Evolutionary conservation across 1,140 invertebrate species (phyloP).

Genomic region (Papilio xuthus): DNA sequence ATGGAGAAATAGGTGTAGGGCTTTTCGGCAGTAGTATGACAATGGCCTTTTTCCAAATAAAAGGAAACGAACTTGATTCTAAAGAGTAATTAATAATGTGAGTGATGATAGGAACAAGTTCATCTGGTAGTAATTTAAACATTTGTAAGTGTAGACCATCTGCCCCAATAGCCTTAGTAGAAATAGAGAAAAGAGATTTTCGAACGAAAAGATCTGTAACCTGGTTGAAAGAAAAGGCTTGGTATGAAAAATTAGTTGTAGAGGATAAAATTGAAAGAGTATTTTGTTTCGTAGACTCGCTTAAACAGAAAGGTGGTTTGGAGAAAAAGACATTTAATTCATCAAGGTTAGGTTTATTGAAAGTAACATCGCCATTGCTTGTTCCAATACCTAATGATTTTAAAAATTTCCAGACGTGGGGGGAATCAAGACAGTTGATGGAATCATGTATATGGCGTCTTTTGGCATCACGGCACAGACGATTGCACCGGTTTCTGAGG

Average conservation of each 20-base stretch:
- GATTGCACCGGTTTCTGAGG: conserved; percentile 34
- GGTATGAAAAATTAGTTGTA: background rate
- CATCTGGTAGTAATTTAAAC: conserved; percentile 7
- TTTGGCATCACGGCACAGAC: conserved; percentile 35
- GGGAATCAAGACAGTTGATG: background rate
- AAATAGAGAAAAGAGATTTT: conserved; percentile 26
- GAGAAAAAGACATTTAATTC: conserved; percentile 2
- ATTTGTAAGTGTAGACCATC: conserved; percentile 29
- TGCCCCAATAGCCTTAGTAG: conserved; percentile 21
- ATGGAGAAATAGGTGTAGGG: background rate
- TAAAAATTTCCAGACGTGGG: conserved; percentile 36
- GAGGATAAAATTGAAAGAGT: background rate
- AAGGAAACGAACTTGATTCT: conserved; percentile 14
- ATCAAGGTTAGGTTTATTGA: background rate
- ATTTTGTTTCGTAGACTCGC: background rate
- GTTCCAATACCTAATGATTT: conserved; percentile 30
- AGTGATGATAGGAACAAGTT: conserved; percentile 28
- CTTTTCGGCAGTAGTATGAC: conserved; percentile 34
- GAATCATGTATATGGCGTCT: conserved; percentile 37
- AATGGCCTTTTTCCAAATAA: conserved; percentile 19
- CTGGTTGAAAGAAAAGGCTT: background rate
- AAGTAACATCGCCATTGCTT: background rate
- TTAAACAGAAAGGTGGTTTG: background rate
- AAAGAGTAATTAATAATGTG: conserved; percentile 35
- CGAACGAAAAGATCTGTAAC: conserved; percentile 25